Evolutionary conservation across 2,113 vertebrate species (phyloP), one percentile per base, ranked within the genome.

Genomic region (Bagarius yarrelli): DNA sequence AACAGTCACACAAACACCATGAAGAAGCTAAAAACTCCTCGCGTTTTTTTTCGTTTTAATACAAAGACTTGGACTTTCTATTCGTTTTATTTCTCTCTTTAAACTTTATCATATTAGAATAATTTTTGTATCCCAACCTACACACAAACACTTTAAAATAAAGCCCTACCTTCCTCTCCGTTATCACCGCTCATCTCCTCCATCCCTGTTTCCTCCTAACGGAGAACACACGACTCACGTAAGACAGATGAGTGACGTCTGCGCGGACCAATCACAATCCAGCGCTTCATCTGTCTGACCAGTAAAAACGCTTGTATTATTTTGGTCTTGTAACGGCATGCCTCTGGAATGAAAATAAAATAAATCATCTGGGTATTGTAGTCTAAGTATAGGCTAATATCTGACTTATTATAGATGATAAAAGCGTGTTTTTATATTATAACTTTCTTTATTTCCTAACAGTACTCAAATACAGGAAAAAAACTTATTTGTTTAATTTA

Each of bases 141-240:
- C 0, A 16, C 25, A 59, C 32, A 81, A 25, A 79, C 63, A 79
- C 63, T 72, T 36, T 8, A 59, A 63, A 79, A 85, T 72, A 64
- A 82, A 80, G 50, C 73, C 87, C 78, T 91, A 91, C 90, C 91
- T 88, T 88, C 87, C 84, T 67, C 84, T 81, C 79, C 85, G 83
- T 85, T 76, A 79, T 55, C 74, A 84, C 78, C 69, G 79, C 75
- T 72, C 71, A 80, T 55, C 61, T 80, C 84, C 84, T 86, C 83
- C 87, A 89, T 84, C 79, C 84, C 64, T 85, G 80, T 83, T 86
- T 87, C 53, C 78, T 85, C 69, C 53, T 8, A 23, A 59, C 19
- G 25, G 80, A 82, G 71, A 85, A 90, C 89, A 89, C 88, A 86
- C 80, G 83, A 87, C 83, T 88, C 87, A 88, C 78, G 23, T 18